Conservation (phyloP, 2,113 vertebrate species). For the Lagopus leucura region DNA sequence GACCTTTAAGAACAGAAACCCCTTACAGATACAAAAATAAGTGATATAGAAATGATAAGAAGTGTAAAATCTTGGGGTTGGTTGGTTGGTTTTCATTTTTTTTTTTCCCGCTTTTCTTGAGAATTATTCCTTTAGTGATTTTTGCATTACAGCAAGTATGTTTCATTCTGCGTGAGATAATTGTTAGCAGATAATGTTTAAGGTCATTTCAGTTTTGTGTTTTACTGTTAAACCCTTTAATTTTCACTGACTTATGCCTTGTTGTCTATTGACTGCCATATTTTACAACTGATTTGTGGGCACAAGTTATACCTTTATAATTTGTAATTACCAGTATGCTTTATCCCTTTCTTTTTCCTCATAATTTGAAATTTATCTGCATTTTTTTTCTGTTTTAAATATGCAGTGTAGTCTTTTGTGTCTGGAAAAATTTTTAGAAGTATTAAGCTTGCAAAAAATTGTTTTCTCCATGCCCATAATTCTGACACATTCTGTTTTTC, state of each 20-base stretch:
- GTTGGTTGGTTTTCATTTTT: too few relatives aligned
- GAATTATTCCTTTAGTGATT: neutral
- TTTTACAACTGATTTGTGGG: neutral
- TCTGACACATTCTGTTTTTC: neutral
- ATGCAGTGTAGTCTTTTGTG: neutral
- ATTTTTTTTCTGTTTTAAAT: neutral
- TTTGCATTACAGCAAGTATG: neutral
- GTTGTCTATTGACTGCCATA: rapidly evolving
- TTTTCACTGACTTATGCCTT: neutral
- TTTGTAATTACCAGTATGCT: neutral
- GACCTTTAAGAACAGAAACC: neutral
- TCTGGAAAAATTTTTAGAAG: neutral
- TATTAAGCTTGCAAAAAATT: neutral
- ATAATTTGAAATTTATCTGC: neutral
- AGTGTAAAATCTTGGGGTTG: neutral
- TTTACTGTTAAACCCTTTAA: neutral
- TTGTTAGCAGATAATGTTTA: neutral
- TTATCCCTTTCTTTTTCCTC: neutral
- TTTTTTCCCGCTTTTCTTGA: neutral
- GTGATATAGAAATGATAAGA: neutral
- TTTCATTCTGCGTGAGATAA: neutral
- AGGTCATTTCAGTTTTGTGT: neutral
- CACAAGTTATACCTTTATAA: neutral
- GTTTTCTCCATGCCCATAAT: neutral
- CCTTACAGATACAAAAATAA: neutral